Evolutionary conservation across 2,113 vertebrate genomes (phyloP).

Genomic region (Planiliza haematocheilus): DNA sequence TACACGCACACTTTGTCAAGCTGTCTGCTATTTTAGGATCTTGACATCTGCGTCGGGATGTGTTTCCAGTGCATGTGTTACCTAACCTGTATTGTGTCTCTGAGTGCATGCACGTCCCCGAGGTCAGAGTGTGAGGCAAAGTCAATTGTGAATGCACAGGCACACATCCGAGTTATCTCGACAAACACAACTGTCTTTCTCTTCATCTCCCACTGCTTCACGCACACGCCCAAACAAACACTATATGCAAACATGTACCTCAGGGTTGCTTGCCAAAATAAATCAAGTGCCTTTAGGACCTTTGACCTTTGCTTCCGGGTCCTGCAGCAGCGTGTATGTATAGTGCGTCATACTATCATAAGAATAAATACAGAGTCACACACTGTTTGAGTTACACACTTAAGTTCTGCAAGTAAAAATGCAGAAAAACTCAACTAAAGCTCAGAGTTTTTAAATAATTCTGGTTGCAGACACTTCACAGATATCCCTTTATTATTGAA

Average conservation of each 20-base stretch:
- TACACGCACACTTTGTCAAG: constrained; percentile 13
- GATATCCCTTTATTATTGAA: no score
- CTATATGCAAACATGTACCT: neutral
- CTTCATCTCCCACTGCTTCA: neutral
- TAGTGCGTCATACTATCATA: neutral
- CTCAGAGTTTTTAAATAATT: no score
- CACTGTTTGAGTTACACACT: neutral
- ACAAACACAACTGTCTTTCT: constrained; percentile 6
- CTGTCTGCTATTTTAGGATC: constrained; percentile 31
- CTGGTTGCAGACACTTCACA: no score
- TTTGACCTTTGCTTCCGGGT: neutral
- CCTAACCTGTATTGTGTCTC: constrained; percentile 42
- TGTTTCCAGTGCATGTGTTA: constrained; percentile 28
- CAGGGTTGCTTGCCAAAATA: neutral
- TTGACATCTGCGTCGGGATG: constrained; percentile 49
- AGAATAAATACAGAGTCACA: neutral
- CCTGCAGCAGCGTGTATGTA: neutral
- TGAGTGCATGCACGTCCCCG: neutral
- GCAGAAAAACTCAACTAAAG: neutral
- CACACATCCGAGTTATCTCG: constrained; percentile 21
- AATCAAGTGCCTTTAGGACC: constrained; percentile 1
- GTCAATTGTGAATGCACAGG: neutral
- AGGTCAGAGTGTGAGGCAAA: constrained; percentile 36
- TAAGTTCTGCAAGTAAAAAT: no score
- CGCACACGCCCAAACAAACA: neutral